Conservation (phyloP, 2,113 vertebrate genomes). For the Sigmodon hispidus region DNA sequence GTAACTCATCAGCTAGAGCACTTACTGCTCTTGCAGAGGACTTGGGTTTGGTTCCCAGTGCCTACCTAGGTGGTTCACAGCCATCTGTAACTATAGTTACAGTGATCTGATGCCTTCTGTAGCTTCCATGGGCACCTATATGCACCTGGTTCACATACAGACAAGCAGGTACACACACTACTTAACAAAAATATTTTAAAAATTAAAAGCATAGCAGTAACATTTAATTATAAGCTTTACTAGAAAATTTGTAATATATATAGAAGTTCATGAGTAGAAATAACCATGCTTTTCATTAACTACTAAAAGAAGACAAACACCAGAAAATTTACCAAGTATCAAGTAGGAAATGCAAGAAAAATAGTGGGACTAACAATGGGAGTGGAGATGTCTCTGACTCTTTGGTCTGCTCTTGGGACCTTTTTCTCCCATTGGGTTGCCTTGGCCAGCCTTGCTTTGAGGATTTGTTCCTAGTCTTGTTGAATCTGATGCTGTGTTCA, state of each 20-base stretch:
- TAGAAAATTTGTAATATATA: constrained; percentile 3
- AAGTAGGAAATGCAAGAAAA: neutral
- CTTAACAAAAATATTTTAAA: neutral
- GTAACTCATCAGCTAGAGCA: neutral
- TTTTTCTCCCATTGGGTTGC: too few species aligned
- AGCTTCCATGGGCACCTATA: neutral
- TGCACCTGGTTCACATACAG: neutral
- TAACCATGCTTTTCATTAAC: neutral
- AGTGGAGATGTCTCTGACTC: too few species aligned
- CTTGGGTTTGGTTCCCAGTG: neutral
- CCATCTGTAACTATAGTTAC: neutral
- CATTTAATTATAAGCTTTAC: neutral
- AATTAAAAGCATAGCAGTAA: neutral
- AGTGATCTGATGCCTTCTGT: neutral
- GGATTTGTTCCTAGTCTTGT: too few species aligned
- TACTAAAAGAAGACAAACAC: neutral
- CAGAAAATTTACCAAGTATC: neutral
- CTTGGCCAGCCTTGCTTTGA: too few species aligned
- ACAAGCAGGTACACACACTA: neutral
- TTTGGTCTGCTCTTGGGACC: too few species aligned
- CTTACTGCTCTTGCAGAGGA: neutral
- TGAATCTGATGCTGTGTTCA: too few species aligned
- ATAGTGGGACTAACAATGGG: neutral
- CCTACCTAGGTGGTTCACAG: neutral
- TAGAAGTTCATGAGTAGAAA: constrained; percentile 4